Percentiles rank a stretch among this genome's conserved stretches.
phyloP scores from a whole-genome alignment of 2,888 invertebrate genomes.

The Oxystoma pomonae region DNA sequence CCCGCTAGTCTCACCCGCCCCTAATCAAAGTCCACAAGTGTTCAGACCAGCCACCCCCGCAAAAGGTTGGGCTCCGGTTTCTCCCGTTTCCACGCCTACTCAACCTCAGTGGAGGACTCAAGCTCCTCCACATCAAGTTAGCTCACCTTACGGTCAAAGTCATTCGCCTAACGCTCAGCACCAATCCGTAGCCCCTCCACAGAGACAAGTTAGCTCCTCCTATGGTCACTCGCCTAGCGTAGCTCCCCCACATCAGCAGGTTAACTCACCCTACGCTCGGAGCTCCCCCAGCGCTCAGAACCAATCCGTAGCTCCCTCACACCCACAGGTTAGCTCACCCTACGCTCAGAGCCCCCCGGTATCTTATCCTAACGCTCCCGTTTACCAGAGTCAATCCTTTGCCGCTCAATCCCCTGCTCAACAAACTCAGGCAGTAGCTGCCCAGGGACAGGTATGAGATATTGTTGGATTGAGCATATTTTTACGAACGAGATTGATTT shows the following conservation, averaged over 20 bases:
- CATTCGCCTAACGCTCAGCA: constrained; percentile 24
- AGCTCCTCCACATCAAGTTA: constrained; percentile 24
- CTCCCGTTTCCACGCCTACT: constrained; percentile 44
- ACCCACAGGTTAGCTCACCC: background rate
- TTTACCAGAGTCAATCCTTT: background rate
- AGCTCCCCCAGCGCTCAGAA: background rate
- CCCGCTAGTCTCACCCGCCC: constrained; percentile 48
- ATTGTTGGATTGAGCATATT: no score
- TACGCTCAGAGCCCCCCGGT: background rate
- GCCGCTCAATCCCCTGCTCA: background rate
- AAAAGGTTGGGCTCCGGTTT: constrained; percentile 50
- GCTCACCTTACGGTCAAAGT: constrained; percentile 17
- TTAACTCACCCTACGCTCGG: background rate
- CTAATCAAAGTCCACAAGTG: constrained; percentile 35
- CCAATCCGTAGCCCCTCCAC: constrained; percentile 21
- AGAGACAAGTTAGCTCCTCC: background rate
- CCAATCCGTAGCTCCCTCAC: no score
- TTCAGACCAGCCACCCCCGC: constrained; percentile 40
- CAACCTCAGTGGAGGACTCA: constrained; percentile 2
- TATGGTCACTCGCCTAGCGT: background rate
- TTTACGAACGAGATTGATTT: no score
- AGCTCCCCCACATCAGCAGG: background rate
- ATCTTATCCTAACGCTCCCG: background rate
- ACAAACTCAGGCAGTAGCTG: background rate
- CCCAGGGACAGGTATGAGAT: constrained; percentile 6